Conservation (phyloP, 1,140 invertebrate species). For the Panonychus citri region DNA sequence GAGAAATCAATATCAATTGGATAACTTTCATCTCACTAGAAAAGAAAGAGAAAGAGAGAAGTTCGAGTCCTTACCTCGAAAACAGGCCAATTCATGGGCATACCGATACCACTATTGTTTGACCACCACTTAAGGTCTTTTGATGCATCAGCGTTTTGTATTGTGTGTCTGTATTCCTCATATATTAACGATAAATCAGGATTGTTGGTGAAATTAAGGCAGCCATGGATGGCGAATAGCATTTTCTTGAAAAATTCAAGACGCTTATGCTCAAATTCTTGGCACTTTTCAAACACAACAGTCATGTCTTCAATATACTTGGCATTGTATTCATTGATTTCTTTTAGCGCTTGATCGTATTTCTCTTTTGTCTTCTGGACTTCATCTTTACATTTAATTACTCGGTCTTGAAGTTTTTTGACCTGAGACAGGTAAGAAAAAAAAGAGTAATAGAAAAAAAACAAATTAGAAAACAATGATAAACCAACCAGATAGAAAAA, state of each 20-base stretch:
- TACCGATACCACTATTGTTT: conserved; percentile 88
- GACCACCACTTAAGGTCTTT: conserved; percentile 98
- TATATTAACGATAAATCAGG: conserved; percentile 84
- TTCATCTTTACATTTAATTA: conserved; percentile 78
- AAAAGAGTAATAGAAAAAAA: background rate
- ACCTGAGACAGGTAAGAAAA: conserved; percentile 30
- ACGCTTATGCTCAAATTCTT: conserved; percentile 78
- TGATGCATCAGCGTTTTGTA: conserved; percentile 76
- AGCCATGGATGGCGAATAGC: conserved; percentile 72
- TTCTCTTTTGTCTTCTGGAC: conserved; percentile 73
- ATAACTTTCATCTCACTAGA: no score
- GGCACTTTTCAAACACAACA: conserved; percentile 81
- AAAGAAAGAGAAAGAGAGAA: no score
- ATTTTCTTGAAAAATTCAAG: conserved; percentile 83
- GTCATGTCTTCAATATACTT: conserved; percentile 93
- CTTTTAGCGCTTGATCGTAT: conserved; percentile 66
- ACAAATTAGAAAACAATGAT: no score
- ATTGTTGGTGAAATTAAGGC: conserved; percentile 75
- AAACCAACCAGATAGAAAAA: no score
- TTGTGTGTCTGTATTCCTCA: conserved; percentile 80
- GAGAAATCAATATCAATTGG: no score
- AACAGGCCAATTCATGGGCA: conserved; percentile 95
- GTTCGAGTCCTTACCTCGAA: conserved; percentile 37
- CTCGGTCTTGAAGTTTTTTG: conserved; percentile 82
- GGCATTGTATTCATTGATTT: conserved; percentile 83